A percentile compares a stretch with the other conserved stretches of the same genome.
Evolutionary conservation across 37 sponge, comb jelly and placozoan species (phyloP).

Genomic region (Chondrosia reniformis): DNA sequence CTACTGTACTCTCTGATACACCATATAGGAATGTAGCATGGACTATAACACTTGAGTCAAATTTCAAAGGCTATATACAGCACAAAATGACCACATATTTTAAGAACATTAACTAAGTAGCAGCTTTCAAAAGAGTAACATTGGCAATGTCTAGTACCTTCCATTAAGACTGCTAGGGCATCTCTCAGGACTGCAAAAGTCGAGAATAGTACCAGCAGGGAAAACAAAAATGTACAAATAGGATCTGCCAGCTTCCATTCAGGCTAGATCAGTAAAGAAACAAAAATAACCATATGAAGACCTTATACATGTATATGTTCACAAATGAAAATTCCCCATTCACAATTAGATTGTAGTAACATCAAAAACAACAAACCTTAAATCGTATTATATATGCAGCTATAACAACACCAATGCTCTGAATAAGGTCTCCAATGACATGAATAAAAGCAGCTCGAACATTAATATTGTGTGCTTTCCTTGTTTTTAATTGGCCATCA

Average conservation of each 20-base stretch:
- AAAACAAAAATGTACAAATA: constrained; percentile 96
- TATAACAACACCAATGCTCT: constrained; percentile 93
- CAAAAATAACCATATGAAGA: background rate
- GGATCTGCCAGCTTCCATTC: constrained; percentile 92
- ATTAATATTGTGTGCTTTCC: constrained; percentile 95
- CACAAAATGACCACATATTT: background rate
- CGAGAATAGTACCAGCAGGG: constrained; percentile 79
- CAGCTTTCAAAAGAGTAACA: background rate
- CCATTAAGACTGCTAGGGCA: constrained; percentile 93
- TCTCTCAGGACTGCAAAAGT: constrained; percentile 89
- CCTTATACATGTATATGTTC: background rate
- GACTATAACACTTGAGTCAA: background rate
- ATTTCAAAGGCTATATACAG: background rate
- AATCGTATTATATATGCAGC: constrained; percentile 92
- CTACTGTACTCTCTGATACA: too few relatives aligned
- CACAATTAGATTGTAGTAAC: background rate
- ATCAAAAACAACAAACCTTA: constrained; percentile 56
- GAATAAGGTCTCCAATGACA: constrained; percentile 91
- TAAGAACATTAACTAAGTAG: background rate
- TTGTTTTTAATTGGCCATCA: background rate
- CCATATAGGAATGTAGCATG: background rate
- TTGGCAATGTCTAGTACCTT: constrained; percentile 66
- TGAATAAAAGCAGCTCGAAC: constrained; percentile 94
- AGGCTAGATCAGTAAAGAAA: constrained; percentile 58
- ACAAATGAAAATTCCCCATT: background rate